Evolutionary conservation across 2,113 vertebrate species (phyloP), one percentile per base, ranked within the genome.

Genomic region (Balaeniceps rex): DNA sequence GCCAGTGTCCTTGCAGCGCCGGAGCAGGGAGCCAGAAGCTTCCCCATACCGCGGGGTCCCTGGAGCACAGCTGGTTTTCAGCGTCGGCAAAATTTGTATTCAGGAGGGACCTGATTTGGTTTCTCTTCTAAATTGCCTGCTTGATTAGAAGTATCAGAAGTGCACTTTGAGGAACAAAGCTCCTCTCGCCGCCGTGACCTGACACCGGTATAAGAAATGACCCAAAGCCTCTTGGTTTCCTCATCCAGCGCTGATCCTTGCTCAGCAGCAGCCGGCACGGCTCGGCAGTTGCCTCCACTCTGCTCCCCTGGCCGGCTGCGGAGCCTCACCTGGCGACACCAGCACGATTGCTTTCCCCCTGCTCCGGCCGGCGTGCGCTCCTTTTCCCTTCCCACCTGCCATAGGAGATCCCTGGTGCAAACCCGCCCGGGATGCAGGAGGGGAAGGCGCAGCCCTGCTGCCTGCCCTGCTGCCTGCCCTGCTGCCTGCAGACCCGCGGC

Each of bases 1-100:
- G 13, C n/a, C 1, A 2, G 47, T 7, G 4, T 24, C 54, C 47
- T n/a, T 10, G 12, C 26, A 21, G n/a, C 1, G 6, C 26, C 2
- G 1, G 40, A 19, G 28, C 2, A 2, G n/a, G 63, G 28, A 65
- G 29, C 26, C 47, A 40, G 26, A 21, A 7, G 3, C 46, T 61
- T 24, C 78, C 25, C 49, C 13, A 38, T 3, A 3, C 8, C 2
- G 1, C 6, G 74, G 19, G 40, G 29, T 80, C 68, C 58, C 75
- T 31, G 44, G 34, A 54, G 38, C 13, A 0, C 31, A 66, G 83
- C 51, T 31, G 2, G 10, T 24, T 34, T 11, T 18, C 64, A 22
- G 57, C 3, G 0, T 7, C 12, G 34, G 42, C 4, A 3, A 31
- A n/a, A 72, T 78, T 28, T 77, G 74, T 87, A 55, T 78, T 82